Conservation (phyloP, 2,888 invertebrate species). For the Amiota mariae region DNA sequence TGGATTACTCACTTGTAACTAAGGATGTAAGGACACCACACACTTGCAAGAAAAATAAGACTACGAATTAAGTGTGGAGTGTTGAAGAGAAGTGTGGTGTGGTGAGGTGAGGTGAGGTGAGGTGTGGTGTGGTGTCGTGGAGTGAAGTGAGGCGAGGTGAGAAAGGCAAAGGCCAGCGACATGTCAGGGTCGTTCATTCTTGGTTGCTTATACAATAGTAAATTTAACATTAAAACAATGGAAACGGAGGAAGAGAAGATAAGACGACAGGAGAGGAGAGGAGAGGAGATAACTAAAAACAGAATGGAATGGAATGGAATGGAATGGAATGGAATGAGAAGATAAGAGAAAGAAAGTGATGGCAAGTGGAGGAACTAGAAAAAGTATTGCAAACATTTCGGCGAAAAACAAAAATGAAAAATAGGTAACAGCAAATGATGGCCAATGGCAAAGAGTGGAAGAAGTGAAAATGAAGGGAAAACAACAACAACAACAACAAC, state of each 20-base stretch:
- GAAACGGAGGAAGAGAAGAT: neutral
- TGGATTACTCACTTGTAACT: neutral
- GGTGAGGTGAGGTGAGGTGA: too few species aligned
- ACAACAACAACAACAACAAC: too few species aligned
- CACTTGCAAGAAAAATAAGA: too few species aligned
- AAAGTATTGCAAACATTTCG: constrained; percentile 14
- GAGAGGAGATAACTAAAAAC: neutral
- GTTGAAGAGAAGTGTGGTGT: too few species aligned
- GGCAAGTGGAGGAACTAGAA: too few species aligned
- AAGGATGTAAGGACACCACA: too few species aligned
- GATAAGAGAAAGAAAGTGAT: neutral
- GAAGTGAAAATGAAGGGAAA: too few species aligned
- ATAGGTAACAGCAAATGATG: too few species aligned
- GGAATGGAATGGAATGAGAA: neutral
- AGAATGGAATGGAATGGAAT: neutral
- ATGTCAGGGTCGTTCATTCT: constrained; percentile 14
- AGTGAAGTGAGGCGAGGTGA: neutral
- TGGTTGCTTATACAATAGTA: neutral
- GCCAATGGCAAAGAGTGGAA: too few species aligned
- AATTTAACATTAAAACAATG: neutral
- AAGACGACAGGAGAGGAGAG: neutral
- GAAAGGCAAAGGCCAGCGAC: constrained; percentile 15
- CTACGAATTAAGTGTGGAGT: too few species aligned
- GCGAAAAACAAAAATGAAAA: too few species aligned
- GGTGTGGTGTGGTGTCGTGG: too few species aligned